Percentiles rank a stretch among this genome's conserved stretches.
Evolutionary conservation across 1,140 invertebrate genomes (phyloP).

Genomic region (Nixonia krombeini): DNA sequence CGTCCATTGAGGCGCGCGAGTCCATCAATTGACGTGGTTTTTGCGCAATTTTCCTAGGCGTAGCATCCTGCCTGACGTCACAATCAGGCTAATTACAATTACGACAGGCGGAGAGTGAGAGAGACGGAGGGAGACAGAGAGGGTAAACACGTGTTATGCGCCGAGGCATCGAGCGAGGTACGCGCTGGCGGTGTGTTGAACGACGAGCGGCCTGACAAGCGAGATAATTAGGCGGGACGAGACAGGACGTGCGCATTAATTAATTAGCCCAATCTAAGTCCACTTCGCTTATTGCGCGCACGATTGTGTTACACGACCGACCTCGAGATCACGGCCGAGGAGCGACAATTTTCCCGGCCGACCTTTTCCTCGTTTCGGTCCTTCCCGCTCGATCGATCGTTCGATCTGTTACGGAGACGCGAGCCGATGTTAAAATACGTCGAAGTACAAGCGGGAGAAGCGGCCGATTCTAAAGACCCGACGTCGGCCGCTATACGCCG

Average conservation of each 20-base stretch:
- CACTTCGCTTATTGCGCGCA: constrained; percentile 64
- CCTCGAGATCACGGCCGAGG: too few species aligned
- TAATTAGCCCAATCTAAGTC: constrained; percentile 72
- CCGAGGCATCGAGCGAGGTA: constrained; percentile 37
- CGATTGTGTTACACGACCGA: constrained; percentile 56
- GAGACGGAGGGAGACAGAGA: too few species aligned
- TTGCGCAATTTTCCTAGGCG: constrained; percentile 66
- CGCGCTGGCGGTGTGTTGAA: constrained; percentile 58
- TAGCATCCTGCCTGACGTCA: constrained; percentile 70
- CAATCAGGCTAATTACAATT: constrained; percentile 71
- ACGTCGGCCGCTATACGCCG: constrained; percentile 52
- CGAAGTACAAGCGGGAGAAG: constrained; percentile 4
- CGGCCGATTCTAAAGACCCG: constrained; percentile 23
- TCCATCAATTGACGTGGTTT: constrained; percentile 30
- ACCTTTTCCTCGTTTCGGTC: not conserved
- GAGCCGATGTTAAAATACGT: not conserved
- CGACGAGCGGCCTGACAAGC: constrained; percentile 63
- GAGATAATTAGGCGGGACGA: constrained; percentile 70
- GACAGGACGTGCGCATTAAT: constrained; percentile 72
- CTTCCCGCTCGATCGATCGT: not conserved
- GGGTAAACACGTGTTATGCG: constrained; percentile 22
- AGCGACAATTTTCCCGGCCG: too few species aligned
- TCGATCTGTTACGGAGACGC: not conserved
- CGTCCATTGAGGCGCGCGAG: constrained; percentile 19
- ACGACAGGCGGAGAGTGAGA: constrained; percentile 56